Conservation (phyloP, 35 echinoderm and acorn worm species). For the Diadema setosum region DNA sequence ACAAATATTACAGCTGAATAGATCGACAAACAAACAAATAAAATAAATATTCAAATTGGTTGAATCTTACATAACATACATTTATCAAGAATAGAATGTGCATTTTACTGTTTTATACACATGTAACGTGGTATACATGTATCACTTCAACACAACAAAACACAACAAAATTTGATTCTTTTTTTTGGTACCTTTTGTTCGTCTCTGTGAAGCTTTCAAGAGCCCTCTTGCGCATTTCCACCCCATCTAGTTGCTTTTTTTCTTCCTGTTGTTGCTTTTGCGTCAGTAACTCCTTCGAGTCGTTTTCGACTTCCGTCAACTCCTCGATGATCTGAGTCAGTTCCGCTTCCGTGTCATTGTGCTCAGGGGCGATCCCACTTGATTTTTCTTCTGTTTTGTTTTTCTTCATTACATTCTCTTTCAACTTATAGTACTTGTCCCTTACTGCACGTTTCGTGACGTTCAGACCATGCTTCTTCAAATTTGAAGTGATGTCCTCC, state of each 20-base stretch:
- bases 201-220: neutral
- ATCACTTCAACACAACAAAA: too few species aligned
- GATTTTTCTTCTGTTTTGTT: neutral
- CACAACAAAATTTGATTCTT: too few species aligned
- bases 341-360: neutral
- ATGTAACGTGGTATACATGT: too few species aligned
- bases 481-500: neutral
- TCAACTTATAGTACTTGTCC: neutral
- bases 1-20: too few species aligned
- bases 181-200: neutral
- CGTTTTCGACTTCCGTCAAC: neutral
- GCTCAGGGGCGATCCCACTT: neutral
- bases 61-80: too few species aligned
- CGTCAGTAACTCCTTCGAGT: neutral
- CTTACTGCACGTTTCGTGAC: neutral
- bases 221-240: neutral
- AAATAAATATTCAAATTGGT: too few species aligned
- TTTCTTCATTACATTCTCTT: neutral
- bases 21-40: too few species aligned
- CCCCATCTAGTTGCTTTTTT: neutral
- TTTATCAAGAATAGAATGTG: too few species aligned
- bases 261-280: neutral
- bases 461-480: neutral
- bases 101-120: too few species aligned
- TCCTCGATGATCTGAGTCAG: neutral